These are phyloP conservation scores for Phragmatobia fuliginosa DNA, from an alignment of 2,888 invertebrate species.

Conservation along the genomic window DNA sequence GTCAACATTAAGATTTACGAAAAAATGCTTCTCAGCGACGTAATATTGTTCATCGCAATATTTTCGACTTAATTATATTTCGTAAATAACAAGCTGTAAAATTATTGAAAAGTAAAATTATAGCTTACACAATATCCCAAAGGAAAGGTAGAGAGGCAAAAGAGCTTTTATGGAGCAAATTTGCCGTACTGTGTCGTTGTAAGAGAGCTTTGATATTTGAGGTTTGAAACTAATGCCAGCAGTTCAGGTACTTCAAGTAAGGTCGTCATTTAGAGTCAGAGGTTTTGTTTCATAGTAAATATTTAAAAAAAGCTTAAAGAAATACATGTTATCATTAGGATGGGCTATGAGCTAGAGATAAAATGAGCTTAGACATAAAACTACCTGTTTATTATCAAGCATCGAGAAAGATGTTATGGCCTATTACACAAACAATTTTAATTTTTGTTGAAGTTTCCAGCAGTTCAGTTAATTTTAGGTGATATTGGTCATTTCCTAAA, in stretches of 20 bases:
- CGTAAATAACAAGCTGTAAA: slow-evolving; percentile 42
- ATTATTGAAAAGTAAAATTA: slow-evolving; percentile 56
- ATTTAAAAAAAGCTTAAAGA: no score
- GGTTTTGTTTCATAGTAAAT: no score
- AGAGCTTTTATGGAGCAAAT: slow-evolving; percentile 83
- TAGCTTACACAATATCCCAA: slow-evolving; percentile 71
- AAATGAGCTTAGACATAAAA: not conserved
- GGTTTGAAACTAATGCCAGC: slow-evolving; percentile 56
- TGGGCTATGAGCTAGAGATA: no score
- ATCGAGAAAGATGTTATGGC: not conserved
- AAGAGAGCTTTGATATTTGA: slow-evolving; percentile 69
- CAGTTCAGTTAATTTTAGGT: no score
- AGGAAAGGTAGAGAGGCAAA: slow-evolving; percentile 80
- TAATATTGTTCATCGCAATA: slow-evolving; percentile 15
- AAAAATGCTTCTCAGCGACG: no score
- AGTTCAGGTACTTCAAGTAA: slow-evolving; percentile 21
- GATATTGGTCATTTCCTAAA: no score
- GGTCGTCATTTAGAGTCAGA: not conserved
- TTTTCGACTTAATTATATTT: slow-evolving; percentile 38
- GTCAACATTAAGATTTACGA: not conserved
- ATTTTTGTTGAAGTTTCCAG: not conserved
- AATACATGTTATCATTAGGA: no score
- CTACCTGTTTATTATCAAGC: not conserved
- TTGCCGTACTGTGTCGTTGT: slow-evolving; percentile 75
- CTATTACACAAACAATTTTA: not conserved